Base-by-base conservation (phyloP, 2,888 invertebrate genomes). In the Hyposoter dolosus region DNA sequence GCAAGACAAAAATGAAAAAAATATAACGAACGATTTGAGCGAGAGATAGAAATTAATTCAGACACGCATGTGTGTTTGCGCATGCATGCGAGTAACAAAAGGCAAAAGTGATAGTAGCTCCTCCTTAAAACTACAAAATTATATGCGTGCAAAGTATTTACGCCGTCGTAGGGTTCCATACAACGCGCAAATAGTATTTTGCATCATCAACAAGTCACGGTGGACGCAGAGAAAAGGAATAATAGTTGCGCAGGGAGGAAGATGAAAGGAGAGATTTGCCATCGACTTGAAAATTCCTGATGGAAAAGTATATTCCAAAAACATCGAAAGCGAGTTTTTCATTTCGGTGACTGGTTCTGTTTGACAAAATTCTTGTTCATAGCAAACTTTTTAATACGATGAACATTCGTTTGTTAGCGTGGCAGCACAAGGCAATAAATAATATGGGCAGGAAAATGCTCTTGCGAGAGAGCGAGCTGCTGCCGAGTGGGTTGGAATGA, bases 131-230 rank as follows among this genome's bases (percentile, higher is more conserved):
- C 63, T 50, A 77, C 53, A 15, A 85, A 85, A 82, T 85, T 78
- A 82, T 75, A 71, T 83, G 68, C 82, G 77, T 82, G 75, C 63
- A 63, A 75, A 78, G 82, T 63, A 78, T 75, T 69, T 69, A 50
- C 74, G 78, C 53, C 75, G 63, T 40, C 47, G 56, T 28, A 65
- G 47, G 71, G 65, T 56, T 69, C 32, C 35, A 47, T 45, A 77
- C 45, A 71, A 66, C 45, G 72, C 56, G 76, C 28, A 76, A 65
- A n/a, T 63, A 56, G 78, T 78, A 82, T 82, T 85, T 82, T 82
- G 85, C 82, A 69, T 82, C 85, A 82, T 82, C 78, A 75, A 82
- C 78, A 75, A 82, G 78, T 79, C 74, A 50, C 63, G 23, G 12
- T 56, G 0, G 10, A 56, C 12, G 3, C 19, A 56, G 12, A 40